These are phyloP conservation scores for Fringilla coelebs DNA, from an alignment of 2,797 vertebrate species.

Conservation along the genomic window DNA sequence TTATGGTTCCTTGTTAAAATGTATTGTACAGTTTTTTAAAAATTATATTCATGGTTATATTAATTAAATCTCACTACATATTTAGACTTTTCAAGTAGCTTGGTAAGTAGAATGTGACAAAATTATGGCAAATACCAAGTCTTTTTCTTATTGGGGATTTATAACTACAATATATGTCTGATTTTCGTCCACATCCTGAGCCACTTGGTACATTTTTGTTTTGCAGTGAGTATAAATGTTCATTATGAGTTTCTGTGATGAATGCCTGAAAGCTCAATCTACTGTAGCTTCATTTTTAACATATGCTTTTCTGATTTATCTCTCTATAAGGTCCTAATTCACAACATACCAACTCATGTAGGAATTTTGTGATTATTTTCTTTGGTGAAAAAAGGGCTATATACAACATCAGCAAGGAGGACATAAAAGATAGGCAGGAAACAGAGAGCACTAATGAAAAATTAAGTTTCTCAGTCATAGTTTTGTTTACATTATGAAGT, in stretches of 20 bases:
- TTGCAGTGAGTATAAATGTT: constrained; percentile 46
- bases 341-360: neutral
- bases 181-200: constrained; percentile 60
- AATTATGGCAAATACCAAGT: neutral
- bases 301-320: neutral
- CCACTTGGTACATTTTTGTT: constrained; percentile 29
- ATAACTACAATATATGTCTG: constrained; percentile 29
- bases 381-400: neutral
- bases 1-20: neutral
- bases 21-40: neutral
- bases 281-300: neutral
- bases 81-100: neutral
- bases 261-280: neutral
- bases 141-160: constrained; percentile 46
- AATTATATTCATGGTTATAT: neutral
- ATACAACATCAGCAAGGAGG: neutral
- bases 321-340: neutral
- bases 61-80: neutral
- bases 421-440: neutral
- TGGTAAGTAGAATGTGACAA: neutral
- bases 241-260: neutral
- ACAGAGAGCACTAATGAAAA: neutral
- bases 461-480: neutral
- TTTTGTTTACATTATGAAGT: neutral
- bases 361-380: neutral